Conservation (phyloP, 2,888 invertebrate genomes). For the Troides aeacus region DNA sequence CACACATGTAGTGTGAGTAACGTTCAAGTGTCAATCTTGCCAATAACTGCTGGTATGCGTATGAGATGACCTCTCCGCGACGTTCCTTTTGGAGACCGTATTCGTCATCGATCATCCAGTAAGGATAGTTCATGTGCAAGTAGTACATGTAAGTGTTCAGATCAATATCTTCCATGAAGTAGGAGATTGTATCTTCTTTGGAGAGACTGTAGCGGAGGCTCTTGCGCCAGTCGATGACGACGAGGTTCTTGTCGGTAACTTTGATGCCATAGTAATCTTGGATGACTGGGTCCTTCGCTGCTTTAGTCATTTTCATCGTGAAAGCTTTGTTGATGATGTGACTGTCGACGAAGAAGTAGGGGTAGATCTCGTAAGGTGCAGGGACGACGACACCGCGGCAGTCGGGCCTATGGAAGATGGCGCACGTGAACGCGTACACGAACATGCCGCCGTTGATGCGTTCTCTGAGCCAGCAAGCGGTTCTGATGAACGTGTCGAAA, state of each 20-base stretch:
- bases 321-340: conserved; percentile 85
- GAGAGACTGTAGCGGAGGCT: conserved; percentile 79
- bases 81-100: conserved; percentile 70
- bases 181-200: conserved; percentile 82
- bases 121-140: conserved; percentile 84
- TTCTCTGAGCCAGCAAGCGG: conserved; percentile 85
- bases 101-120: conserved; percentile 82
- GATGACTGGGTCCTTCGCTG: conserved; percentile 74
- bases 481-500: conserved; percentile 83
- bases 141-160: conserved; percentile 86
- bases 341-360: conserved; percentile 86
- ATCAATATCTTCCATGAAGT: conserved; percentile 89
- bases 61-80: conserved; percentile 81
- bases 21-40: conserved; percentile 80
- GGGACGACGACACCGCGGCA: conserved; percentile 84
- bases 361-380: conserved; percentile 87
- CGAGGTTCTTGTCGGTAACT: conserved; percentile 77
- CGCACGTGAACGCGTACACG: conserved; percentile 84
- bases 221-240: conserved; percentile 85
- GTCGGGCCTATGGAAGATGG: conserved; percentile 84
- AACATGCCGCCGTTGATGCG: conserved; percentile 87
- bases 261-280: conserved; percentile 74
- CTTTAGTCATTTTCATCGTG: conserved; percentile 82
- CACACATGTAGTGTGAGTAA: conserved; percentile 70
- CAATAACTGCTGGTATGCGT: conserved; percentile 82